Conservation (phyloP, 2,888 invertebrate genomes). For the Agrochola circellaris region DNA sequence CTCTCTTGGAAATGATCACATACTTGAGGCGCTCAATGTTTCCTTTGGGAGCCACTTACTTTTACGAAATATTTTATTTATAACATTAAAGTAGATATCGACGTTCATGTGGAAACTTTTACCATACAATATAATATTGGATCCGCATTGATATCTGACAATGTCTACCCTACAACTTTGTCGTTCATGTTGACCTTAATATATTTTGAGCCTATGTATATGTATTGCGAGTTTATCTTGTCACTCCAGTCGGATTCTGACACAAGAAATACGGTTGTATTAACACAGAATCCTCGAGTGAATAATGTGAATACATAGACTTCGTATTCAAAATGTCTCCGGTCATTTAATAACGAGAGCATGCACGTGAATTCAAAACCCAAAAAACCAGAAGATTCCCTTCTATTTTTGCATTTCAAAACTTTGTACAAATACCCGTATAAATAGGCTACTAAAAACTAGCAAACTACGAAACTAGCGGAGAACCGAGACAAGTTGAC, state of each 20-base stretch:
- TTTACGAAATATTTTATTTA: constrained; percentile 33
- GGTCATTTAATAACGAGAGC: constrained; percentile 15
- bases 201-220: constrained; percentile 37
- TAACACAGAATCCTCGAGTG: constrained; percentile 29
- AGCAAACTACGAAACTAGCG: constrained; percentile 15
- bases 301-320: constrained; percentile 36
- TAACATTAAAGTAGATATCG: constrained; percentile 1
- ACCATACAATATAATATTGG: constrained; percentile 39
- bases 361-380: constrained; percentile 4
- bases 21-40: constrained; percentile 4
- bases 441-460: neutral
- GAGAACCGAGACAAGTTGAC: constrained; percentile 29
- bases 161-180: constrained; percentile 29
- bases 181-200: constrained; percentile 45
- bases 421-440: neutral
- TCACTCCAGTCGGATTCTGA: constrained; percentile 34
- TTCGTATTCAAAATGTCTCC: constrained; percentile 15
- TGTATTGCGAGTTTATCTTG: constrained; percentile 47
- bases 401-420: constrained; percentile 6
- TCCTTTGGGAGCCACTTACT: constrained; percentile 23
- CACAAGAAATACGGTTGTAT: constrained; percentile 48
- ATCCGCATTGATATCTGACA: constrained; percentile 28
- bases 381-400: neutral
- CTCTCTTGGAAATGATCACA: neutral
- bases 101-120: constrained; percentile 31